Conservation (phyloP, 2,888 invertebrate genomes). For the Amiota mariae region DNA sequence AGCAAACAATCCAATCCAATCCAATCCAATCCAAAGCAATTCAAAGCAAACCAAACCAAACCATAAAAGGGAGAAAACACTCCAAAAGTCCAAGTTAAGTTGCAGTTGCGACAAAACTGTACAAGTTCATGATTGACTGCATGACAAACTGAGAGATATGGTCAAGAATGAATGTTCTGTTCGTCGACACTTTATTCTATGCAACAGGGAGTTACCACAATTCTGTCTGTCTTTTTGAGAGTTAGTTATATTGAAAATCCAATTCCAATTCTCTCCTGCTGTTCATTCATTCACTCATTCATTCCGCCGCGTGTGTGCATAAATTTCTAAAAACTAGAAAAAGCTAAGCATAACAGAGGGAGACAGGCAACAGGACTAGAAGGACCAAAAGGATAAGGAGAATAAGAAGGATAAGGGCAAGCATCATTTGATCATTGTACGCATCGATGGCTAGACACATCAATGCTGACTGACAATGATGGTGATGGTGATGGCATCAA, state of each 20-base stretch:
- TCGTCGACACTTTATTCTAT: too few relatives aligned
- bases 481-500: slow-evolving; percentile 8
- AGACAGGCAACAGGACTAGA: too few relatives aligned
- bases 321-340: neutral
- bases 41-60: neutral
- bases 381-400: neutral
- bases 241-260: too few relatives aligned
- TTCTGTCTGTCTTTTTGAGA: neutral
- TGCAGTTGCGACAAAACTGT: slow-evolving; percentile 35
- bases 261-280: too few relatives aligned
- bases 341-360: neutral
- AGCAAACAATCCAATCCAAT: slow-evolving; percentile 7
- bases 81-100: slow-evolving; percentile 61
- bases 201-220: too few relatives aligned
- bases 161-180: too few relatives aligned
- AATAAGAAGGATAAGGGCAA: neutral
- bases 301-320: neutral
- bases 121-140: slow-evolving; percentile 58
- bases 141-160: slow-evolving; percentile 32
- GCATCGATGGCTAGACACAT: slow-evolving; percentile 46
- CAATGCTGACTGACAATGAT: slow-evolving; percentile 25
- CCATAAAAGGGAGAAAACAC: neutral
- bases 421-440: slow-evolving; percentile 48
- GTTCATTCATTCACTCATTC: too few relatives aligned
- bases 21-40: neutral